Conservation (phyloP, 2,888 invertebrate species). For the Eremobia ochroleuca region DNA sequence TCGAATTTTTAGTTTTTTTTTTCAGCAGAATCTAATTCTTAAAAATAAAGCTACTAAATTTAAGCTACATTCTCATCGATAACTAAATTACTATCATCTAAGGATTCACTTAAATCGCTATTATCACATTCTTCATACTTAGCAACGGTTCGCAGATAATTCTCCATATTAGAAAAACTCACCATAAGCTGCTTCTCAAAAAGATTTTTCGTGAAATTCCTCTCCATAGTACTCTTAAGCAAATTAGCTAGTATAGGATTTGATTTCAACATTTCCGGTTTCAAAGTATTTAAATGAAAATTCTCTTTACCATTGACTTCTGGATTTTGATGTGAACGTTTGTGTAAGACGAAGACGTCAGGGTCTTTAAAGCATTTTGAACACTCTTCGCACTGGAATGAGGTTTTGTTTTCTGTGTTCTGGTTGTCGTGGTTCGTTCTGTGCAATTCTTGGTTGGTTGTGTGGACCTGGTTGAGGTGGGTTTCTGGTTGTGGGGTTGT, state of each 20-base stretch:
- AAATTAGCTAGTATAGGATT: slow-evolving; percentile 87
- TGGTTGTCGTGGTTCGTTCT: slow-evolving; percentile 50
- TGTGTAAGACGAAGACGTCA: slow-evolving; percentile 84
- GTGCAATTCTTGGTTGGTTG: slow-evolving; percentile 5
- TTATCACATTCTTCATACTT: slow-evolving; percentile 63
- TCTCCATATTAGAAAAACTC: slow-evolving; percentile 82
- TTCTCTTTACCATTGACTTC: slow-evolving; percentile 78
- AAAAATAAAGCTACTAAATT: slow-evolving; percentile 1
- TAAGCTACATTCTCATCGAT: slow-evolving; percentile 75
- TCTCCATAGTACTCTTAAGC: slow-evolving; percentile 72
- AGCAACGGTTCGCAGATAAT: slow-evolving; percentile 78
- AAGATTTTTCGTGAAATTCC: slow-evolving; percentile 71
- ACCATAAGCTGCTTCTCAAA: slow-evolving; percentile 82
- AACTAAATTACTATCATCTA: slow-evolving; percentile 74
- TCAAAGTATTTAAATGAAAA: slow-evolving; percentile 69
- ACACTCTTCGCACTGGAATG: slow-evolving; percentile 83
- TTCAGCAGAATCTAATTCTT: slow-evolving; percentile 39
- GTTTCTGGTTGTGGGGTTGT: slow-evolving; percentile 15
- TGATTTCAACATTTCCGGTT: slow-evolving; percentile 79
- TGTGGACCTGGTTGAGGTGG: neutral
- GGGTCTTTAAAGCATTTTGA: slow-evolving; percentile 88
- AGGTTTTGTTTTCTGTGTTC: slow-evolving; percentile 47
- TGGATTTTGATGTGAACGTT: slow-evolving; percentile 74
- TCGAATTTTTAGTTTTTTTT: neutral
- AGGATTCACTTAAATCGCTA: slow-evolving; percentile 64